Conservation (phyloP, 2,888 invertebrate genomes). For the Cepaea hortensis region DNA sequence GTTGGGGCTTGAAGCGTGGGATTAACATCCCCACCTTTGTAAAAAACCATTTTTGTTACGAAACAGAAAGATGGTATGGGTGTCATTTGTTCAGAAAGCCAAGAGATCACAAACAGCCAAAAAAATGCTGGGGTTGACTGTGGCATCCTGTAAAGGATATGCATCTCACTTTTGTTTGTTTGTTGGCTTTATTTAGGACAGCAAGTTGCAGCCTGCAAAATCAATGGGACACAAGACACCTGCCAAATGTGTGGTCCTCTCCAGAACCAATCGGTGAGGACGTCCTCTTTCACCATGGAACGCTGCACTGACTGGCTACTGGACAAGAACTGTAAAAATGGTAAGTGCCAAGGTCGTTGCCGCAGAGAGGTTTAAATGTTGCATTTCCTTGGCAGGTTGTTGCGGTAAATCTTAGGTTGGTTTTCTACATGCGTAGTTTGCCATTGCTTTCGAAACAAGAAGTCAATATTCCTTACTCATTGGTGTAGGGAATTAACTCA, state of each 20-base stretch:
- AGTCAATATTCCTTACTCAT: too few relatives aligned
- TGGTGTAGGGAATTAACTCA: too few relatives aligned
- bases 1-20: too few relatives aligned
- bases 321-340: slow-evolving; percentile 19
- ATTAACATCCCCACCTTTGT: too few relatives aligned
- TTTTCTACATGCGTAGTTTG: not conserved
- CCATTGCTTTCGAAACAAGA: not conserved
- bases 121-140: too few relatives aligned
- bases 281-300: slow-evolving; percentile 44
- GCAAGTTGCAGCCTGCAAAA: slow-evolving; percentile 8
- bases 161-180: not conserved
- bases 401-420: not conserved
- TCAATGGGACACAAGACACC: slow-evolving; percentile 38
- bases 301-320: slow-evolving; percentile 40
- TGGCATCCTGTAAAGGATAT: too few relatives aligned
- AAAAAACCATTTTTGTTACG: too few relatives aligned
- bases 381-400: too few relatives aligned
- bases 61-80: too few relatives aligned
- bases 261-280: slow-evolving; percentile 40
- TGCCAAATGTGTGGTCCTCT: not conserved
- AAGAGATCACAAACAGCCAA: too few relatives aligned
- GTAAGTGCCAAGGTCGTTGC: not conserved
- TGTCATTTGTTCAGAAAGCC: too few relatives aligned
- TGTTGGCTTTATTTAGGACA: not conserved
- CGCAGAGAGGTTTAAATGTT: too few relatives aligned